Conservation (phyloP, 1,140 invertebrate species). For the Ditylenchus dipsaci region DNA sequence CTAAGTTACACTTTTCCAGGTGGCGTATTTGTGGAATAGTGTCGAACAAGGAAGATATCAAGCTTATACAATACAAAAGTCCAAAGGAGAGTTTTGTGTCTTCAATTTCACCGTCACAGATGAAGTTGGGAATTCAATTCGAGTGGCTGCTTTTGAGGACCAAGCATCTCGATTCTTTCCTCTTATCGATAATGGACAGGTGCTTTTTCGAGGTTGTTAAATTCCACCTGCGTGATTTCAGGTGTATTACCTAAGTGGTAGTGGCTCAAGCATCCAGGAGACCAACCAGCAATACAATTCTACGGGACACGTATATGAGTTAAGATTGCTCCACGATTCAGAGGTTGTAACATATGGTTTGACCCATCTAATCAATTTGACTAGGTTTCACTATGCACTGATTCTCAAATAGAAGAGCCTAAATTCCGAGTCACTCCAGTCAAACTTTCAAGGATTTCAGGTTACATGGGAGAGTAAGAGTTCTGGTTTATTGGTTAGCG, state of each 20-base stretch:
- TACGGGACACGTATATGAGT: slow-evolving; percentile 90
- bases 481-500: neutral
- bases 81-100: slow-evolving; percentile 82
- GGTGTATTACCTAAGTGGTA: slow-evolving; percentile 77
- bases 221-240: slow-evolving; percentile 53
- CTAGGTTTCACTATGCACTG: slow-evolving; percentile 28
- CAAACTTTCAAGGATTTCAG: slow-evolving; percentile 7
- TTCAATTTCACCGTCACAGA: slow-evolving; percentile 88
- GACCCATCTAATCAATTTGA: neutral
- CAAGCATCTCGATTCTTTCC: slow-evolving; percentile 83
- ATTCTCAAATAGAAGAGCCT: slow-evolving; percentile 23
- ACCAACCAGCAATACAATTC: slow-evolving; percentile 83
- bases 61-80: slow-evolving; percentile 76
- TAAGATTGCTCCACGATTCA: slow-evolving; percentile 77
- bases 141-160: slow-evolving; percentile 86
- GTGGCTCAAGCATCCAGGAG: slow-evolving; percentile 68
- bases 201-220: slow-evolving; percentile 32
- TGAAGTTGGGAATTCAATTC: slow-evolving; percentile 80
- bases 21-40: slow-evolving; percentile 89
- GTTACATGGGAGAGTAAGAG: neutral
- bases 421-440: slow-evolving; percentile 32
- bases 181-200: slow-evolving; percentile 73
- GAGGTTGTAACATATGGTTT: slow-evolving; percentile 7
- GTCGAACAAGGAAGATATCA: slow-evolving; percentile 74
- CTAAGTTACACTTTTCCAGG: slow-evolving; percentile 63